Evolutionary conservation across 2,113 vertebrate genomes (phyloP), one percentile per base, ranked within the genome.

Genomic region (Pachycephala philippinensis): DNA sequence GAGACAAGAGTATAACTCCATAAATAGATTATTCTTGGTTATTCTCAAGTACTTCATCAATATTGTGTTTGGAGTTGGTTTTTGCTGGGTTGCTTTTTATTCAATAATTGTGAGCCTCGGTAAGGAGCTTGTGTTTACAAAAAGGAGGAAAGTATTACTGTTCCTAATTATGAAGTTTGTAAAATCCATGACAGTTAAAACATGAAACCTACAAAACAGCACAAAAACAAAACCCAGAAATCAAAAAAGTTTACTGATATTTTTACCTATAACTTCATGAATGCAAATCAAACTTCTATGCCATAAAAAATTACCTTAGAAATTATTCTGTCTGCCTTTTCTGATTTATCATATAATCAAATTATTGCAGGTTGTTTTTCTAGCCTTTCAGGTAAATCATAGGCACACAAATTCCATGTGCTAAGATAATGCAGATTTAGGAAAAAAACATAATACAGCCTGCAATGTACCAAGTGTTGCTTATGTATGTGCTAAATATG

Each of bases 251-350:
- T 64, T 49, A 69, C 59, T 74, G 78, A 75, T 74, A 90, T 81
- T 85, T 92, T 87, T 45, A 76, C 35, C 90, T 68, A 15, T 57
- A 95, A 82, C 35, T 54, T 30, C 47, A 59, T 4, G 0, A 88
- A 68, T 64, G 83, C 68, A 95, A 95, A 96, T 40, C 63, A 66
- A 95, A 90, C 60, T 60, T 56, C 63, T 70, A 37, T 6, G 61
- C 24, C 75, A 50, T n/a, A 17, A 81, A 89, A 85, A 83, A 52
- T 60, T 66, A 72, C 35, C 80, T 80, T 35, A 45, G 63, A 54
- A 96, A 88, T 90, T 91, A 97, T 88, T 93, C 90, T 85, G 88
- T 91, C 90, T 88, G 70, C 56, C 50, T 96, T 92, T 94, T 85
- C 70, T 95, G 68, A 97, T 80, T 91, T 86, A 84, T 68, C 82